Percentiles rank a stretch among this genome's conserved stretches.
phyloP scores from a whole-genome alignment of 2,113 vertebrate species.

The Cynocephalus volans region DNA sequence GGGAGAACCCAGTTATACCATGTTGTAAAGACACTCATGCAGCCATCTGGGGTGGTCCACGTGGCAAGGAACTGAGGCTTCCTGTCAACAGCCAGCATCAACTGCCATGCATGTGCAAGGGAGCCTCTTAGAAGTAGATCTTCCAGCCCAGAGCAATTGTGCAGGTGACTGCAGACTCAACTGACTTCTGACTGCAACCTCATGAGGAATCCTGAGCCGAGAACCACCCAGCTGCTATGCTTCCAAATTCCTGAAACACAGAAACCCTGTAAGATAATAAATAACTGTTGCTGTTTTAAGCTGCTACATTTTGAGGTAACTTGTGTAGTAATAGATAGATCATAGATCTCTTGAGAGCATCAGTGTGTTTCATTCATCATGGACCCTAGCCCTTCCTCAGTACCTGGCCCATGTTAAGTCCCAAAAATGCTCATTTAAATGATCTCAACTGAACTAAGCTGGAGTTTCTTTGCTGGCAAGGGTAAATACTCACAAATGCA shows the following conservation, averaged over 20 bases:
- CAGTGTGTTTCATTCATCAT: not conserved
- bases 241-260: not conserved
- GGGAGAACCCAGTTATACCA: not conserved
- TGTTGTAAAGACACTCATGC: not conserved
- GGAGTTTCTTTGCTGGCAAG: not conserved
- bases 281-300: not conserved
- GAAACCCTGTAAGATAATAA: not conserved
- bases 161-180: not conserved
- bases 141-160: not conserved
- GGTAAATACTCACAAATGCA: not conserved
- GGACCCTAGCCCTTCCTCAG: not conserved
- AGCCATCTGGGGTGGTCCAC: no score
- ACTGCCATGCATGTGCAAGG: accelerated
- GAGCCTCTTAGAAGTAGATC: no score
- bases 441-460: not conserved
- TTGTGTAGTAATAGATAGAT: no score
- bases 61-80: not conserved
- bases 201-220: not conserved
- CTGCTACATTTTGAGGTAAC: not conserved
- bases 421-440: not conserved
- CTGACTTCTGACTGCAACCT: not conserved
- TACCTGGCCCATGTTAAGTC: not conserved
- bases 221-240: not conserved
- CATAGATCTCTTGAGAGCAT: not conserved
- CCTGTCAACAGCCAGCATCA: not conserved